Evolutionary conservation across 2,888 invertebrate genomes (phyloP), one percentile per base, ranked within the genome.

Genomic region (Aleiodes alternator): DNA sequence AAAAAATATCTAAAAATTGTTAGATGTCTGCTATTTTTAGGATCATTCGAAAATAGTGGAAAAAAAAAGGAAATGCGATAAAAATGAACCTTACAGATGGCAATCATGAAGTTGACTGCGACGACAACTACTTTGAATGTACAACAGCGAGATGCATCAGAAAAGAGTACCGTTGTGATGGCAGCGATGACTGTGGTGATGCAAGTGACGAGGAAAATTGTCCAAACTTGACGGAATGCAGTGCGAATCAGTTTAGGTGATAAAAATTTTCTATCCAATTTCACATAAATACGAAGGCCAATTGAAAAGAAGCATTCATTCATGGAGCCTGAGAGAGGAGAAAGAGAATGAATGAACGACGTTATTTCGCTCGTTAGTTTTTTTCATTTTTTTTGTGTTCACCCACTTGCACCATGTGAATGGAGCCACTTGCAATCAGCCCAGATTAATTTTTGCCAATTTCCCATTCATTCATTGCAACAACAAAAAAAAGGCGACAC

Each of bases 141-240:
- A 90, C 92, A 75, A 94, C 93, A 84, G 91, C 92, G 38, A 92
- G 94, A 73, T 97, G 96, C 87, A 93, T 96, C 61, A 91, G 94
- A 53, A 92, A 92, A 82, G 93, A 94, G 76, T 96, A 95, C 86
- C 93, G 94, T 78, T 96, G 96, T 85, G 96, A 97, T 82, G 95
- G 95, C 0, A 96, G 96, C 84, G 95, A 96, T 84, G 96, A 97
- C 85, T 96, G 96, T 84, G 96, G 95, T 0, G 96, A 97, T 86
- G 95, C 95, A 94, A 95, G 95, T 72, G 96, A 96, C 84, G 96
- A 96, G 86, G 94, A 95, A 83, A 93, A 94, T 78, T 96, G 96
- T 84, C 93, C 93, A 0, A 92, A 92, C 83, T 90, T 92, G 80
- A 92, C 92, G 0, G 93, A 93, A 0, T 96, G 95, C 83, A 93